Evolutionary conservation across 1,140 invertebrate genomes (phyloP), one percentile per base, ranked within the genome.

Genomic region (Habropoda laboriosa): DNA sequence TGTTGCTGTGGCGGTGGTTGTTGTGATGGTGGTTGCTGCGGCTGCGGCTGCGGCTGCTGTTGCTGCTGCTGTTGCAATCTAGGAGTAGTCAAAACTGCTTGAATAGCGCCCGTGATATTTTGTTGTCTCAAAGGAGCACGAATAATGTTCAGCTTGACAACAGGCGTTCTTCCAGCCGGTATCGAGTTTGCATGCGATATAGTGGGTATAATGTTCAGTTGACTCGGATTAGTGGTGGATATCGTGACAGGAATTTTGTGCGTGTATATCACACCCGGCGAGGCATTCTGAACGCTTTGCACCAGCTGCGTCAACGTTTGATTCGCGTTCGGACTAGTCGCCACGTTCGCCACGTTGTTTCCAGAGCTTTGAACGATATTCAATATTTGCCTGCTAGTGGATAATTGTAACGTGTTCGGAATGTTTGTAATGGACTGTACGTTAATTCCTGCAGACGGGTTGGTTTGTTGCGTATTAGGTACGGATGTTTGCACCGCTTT

Each of bases 221-320:
- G 92, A 32, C 87, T 92, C 0, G 91, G 88, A 81, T 90, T 93
- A 0, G 89, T 91, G 1, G 91, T 90, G 21, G 91, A 88, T 85
- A 92, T 88, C 38, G 92, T 92, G 1, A 92, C 92, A 1, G 91
- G 91, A 35, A 93, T 90, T 64, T 93, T 93, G 87, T 92, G 92
- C 87, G 92, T 91, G 71, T 93, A 93, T 47, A 93, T 93, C 3
- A 93, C 92, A 10, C 91, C 87, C 1, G 91, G 82, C 18, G 92
- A 88, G 3, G 91, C 89, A 42, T 91, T 93, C 21, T 91, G 91
- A 70, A 90, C 87, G 47, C 81, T 89, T 30, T 90, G 90, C 0
- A 91, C 92, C 1, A 93, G 87, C 58, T 93, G 92, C 21, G 92
- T 88, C 10, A 93, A 57, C 8, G 92, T 89, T 38, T 92, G 92